phyloP scores from a whole-genome alignment of 92 coral and sea anemone species.

The Actinostola sp. region DNA sequence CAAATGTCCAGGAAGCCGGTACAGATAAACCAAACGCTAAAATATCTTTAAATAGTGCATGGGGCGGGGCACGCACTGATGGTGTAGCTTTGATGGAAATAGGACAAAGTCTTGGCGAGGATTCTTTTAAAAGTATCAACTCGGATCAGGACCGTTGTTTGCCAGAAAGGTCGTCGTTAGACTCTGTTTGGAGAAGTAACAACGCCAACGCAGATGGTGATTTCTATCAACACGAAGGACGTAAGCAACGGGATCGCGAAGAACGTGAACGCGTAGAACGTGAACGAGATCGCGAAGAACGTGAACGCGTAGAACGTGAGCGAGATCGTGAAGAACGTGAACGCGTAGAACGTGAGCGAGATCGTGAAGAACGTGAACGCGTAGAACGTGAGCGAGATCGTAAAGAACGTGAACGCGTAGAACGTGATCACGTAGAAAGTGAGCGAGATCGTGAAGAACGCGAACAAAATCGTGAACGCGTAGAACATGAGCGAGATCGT shows the following conservation, averaged over 20 bases:
- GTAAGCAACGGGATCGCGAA: neutral
- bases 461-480: conserved; percentile 5
- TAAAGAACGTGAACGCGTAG: conserved; percentile 1
- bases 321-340: conserved; percentile 3
- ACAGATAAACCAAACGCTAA: neutral
- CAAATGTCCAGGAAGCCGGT: neutral
- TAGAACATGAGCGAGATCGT: conserved; percentile 11
- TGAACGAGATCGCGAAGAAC: conserved; percentile 39
- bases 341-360: conserved; percentile 19
- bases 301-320: neutral
- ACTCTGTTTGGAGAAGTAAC: conserved; percentile 48
- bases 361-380: conserved; percentile 29
- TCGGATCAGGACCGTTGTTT: conserved; percentile 4
- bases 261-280: neutral
- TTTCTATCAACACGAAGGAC: neutral
- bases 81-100: conserved; percentile 1
- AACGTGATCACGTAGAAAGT: conserved; percentile 5
- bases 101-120: conserved; percentile 22
- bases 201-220: neutral
- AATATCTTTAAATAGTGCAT: conserved; percentile 32
- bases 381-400: conserved; percentile 8
- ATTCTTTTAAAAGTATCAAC: neutral
- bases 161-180: conserved; percentile 21
- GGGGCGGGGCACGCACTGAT: conserved; percentile 13
- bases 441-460: neutral